Conservation (phyloP, 2,888 invertebrate species). For the Ophion ellenae region DNA sequence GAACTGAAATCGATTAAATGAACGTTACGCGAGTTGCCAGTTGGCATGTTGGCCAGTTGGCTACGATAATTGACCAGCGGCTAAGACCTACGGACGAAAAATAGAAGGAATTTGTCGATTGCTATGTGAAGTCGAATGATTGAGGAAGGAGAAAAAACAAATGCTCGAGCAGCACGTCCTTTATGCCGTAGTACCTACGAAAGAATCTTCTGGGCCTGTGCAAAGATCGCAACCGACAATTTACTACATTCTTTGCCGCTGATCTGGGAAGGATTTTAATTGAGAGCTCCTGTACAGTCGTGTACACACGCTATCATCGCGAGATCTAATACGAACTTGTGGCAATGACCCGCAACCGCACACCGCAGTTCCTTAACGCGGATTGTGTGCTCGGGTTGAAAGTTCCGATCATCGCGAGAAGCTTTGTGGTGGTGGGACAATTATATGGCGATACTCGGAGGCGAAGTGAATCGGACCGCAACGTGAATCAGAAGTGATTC, state of each 20-base stretch:
- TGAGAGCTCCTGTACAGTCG: constrained; percentile 64
- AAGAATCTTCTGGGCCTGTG: constrained; percentile 37
- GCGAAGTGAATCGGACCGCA: constrained; percentile 39
- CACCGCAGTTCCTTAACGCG: constrained; percentile 32
- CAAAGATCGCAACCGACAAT: constrained; percentile 47
- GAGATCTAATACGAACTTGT: constrained; percentile 77
- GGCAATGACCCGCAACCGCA: constrained; percentile 81
- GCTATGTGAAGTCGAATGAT: constrained; percentile 26
- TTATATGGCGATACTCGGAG: constrained; percentile 51
- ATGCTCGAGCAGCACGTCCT: constrained; percentile 30
- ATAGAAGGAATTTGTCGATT: constrained; percentile 4
- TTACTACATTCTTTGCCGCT: constrained; percentile 43
- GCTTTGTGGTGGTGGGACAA: constrained; percentile 68
- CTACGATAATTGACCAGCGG: neutral
- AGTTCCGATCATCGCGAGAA: constrained; percentile 77
- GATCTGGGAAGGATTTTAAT: constrained; percentile 73
- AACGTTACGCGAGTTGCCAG: neutral
- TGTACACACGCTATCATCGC: constrained; percentile 73
- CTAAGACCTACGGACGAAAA: neutral
- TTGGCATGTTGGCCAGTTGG: neutral
- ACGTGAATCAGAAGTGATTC: constrained; percentile 57
- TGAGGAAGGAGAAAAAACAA: constrained; percentile 24
- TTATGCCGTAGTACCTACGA: constrained; percentile 11
- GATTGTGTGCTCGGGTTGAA: constrained; percentile 22
- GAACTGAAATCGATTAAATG: neutral